These are phyloP conservation scores for Sceloporus undulatus DNA, from an alignment of 2,113 vertebrate species.

Conservation along the genomic window DNA sequence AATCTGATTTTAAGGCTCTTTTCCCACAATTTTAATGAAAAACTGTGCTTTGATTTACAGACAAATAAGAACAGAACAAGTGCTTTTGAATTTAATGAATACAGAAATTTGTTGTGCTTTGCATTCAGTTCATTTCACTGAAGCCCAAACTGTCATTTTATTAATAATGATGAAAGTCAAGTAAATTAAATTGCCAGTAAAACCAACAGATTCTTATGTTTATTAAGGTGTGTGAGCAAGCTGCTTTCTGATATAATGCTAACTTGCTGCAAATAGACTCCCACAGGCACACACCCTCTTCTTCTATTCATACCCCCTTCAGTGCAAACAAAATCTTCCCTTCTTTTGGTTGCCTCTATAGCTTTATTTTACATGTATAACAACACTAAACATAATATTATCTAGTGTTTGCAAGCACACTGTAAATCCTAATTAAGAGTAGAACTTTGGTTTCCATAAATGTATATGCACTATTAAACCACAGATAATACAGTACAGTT, in stretches of 20 bases:
- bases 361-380: not conserved
- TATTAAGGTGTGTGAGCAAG: not conserved
- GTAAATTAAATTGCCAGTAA: not conserved
- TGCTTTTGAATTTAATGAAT: constrained; percentile 48
- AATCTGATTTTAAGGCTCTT: constrained; percentile 49
- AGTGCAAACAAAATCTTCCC: not conserved
- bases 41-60: constrained; percentile 59
- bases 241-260: not conserved
- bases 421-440: not conserved
- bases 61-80: constrained; percentile 62
- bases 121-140: constrained; percentile 18
- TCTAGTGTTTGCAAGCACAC: not conserved
- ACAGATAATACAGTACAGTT: not conserved
- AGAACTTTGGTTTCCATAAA: not conserved
- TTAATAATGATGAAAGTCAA: constrained; percentile 29
- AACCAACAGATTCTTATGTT: constrained; percentile 10
- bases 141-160: not conserved
- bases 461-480: not conserved
- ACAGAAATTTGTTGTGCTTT: constrained; percentile 44
- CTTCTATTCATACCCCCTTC: not conserved
- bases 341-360: not conserved
- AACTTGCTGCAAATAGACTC: not conserved
- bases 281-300: not conserved
- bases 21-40: constrained; percentile 57
- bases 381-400: not conserved